phyloP scores from a whole-genome alignment of 2,797 vertebrate genomes.

The Anabacerthia variegaticeps region DNA sequence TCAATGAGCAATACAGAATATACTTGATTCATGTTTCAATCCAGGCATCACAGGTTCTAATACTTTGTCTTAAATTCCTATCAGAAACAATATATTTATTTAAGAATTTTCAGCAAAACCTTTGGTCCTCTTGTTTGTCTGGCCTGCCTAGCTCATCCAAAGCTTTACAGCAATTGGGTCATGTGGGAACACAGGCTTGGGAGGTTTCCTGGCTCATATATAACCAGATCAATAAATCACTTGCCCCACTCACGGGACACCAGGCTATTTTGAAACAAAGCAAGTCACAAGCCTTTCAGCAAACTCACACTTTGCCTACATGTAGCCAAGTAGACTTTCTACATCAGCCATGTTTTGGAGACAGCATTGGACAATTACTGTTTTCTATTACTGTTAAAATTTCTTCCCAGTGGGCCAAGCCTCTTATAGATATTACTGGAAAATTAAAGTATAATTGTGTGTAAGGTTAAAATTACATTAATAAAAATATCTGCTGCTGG shows the following conservation, averaged over 20 bases:
- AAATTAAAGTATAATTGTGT: not conserved
- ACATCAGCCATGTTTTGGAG: not conserved
- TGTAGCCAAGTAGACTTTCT: not conserved
- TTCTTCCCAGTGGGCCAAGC: not conserved
- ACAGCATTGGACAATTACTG: not conserved
- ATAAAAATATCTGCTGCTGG: not conserved
- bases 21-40: not conserved
- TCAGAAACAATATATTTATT: not conserved
- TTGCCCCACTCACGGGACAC: not conserved
- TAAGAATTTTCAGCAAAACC: not conserved
- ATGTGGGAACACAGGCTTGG: not conserved
- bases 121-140: not conserved
- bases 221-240: slow-evolving; percentile 26
- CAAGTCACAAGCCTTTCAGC: not conserved
- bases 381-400: not conserved
- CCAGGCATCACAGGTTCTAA: not conserved
- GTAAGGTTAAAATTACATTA: not conserved
- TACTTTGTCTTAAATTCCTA: not conserved
- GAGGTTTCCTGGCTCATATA: slow-evolving; percentile 5
- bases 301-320: not conserved
- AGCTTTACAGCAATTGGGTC: not conserved
- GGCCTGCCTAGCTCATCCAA: not conserved
- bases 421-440: not conserved
- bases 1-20: not conserved
- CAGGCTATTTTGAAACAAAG: slow-evolving; percentile 15